Percentiles rank a stretch among this genome's conserved stretches.
These are phyloP conservation scores for Parazoanthus atlanticus DNA, from an alignment of 92 coral and sea anemone species.

Conservation along the genomic window DNA sequence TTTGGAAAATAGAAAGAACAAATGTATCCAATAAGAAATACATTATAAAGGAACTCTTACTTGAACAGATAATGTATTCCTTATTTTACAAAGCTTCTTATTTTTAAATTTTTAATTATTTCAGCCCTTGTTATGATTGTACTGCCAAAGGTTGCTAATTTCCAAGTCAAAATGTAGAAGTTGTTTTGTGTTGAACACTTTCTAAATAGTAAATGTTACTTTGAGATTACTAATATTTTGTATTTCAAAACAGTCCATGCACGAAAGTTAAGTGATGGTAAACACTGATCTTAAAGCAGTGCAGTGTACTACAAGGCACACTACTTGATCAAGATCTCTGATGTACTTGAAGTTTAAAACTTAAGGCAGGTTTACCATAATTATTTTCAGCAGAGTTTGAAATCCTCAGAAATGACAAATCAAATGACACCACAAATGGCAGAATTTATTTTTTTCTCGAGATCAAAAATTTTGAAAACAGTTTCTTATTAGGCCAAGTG, in stretches of 20 bases:
- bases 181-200: not conserved
- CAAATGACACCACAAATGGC: not conserved
- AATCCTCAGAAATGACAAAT: no score
- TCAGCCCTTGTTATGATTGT: not conserved
- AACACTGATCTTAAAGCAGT: not conserved
- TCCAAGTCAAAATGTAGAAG: not conserved
- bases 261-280: not conserved
- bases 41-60: not conserved
- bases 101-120: constrained; percentile 30
- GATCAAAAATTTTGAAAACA: no score
- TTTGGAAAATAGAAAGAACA: not conserved
- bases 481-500: no score
- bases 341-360: not conserved
- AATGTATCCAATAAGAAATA: not conserved
- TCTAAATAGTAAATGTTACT: no score
- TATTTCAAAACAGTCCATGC: not conserved
- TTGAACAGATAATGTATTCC: constrained; percentile 16
- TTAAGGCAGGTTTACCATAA: not conserved
- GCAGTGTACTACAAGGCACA: not conserved
- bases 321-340: not conserved
- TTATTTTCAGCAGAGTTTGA: no score
- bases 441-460: no score
- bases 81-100: not conserved
- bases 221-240: not conserved
- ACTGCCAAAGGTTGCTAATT: not conserved